These are phyloP conservation scores for Lysiphlebus fabarum DNA, from an alignment of 1,140 invertebrate genomes.

Conservation along the genomic window DNA sequence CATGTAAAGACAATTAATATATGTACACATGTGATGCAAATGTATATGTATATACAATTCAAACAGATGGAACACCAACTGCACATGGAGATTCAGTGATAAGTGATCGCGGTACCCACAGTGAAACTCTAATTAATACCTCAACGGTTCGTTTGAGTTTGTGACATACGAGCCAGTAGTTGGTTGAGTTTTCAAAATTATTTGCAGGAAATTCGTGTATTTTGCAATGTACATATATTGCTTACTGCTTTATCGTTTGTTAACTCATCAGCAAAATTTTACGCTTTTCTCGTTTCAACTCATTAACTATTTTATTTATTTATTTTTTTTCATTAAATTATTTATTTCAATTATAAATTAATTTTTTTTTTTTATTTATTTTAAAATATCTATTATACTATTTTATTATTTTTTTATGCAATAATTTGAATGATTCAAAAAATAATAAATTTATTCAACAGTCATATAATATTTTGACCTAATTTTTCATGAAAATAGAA, in stretches of 20 bases:
- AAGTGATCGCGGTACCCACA: slow-evolving; percentile 51
- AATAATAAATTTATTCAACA: too few relatives aligned
- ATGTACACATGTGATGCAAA: too few relatives aligned
- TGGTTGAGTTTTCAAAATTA: slow-evolving; percentile 43
- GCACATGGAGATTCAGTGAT: slow-evolving; percentile 45
- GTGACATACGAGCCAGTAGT: slow-evolving; percentile 51
- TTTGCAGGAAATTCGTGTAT: slow-evolving; percentile 41
- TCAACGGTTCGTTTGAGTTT: slow-evolving; percentile 52
- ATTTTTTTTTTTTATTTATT: too few relatives aligned
- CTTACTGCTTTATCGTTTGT: slow-evolving; percentile 28
- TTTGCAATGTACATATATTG: slow-evolving; percentile 31
- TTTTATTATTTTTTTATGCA: too few relatives aligned
- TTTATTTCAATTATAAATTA: not conserved
- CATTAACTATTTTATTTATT: slow-evolving; percentile 5
- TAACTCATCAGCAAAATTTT: not conserved
- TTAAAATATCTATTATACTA: too few relatives aligned
- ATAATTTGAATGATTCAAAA: too few relatives aligned
- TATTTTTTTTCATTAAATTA: not conserved
- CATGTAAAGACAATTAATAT: too few relatives aligned
- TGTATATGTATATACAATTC: too few relatives aligned
- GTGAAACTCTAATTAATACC: slow-evolving; percentile 57
- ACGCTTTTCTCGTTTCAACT: not conserved
- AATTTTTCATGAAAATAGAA: slow-evolving; percentile 11
- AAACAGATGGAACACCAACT: not conserved
- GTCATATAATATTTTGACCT: too few relatives aligned